Conservation (phyloP, 2,888 invertebrate species). For the Argyresthia goedartella region DNA sequence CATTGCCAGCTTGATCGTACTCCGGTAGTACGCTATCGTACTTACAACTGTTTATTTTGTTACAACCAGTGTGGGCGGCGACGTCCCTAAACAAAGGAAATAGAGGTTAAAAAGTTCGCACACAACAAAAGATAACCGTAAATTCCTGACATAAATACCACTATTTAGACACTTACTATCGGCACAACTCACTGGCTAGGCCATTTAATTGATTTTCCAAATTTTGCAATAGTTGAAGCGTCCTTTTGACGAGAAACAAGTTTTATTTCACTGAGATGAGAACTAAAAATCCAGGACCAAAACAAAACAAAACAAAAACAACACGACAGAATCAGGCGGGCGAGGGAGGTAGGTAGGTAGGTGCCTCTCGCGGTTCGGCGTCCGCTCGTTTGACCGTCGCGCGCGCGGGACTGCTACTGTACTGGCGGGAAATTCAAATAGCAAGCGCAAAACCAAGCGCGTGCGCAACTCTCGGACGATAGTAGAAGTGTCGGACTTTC, state of each 20-base stretch:
- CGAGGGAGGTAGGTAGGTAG: background rate
- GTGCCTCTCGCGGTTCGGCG: background rate
- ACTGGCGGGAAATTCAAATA: constrained; percentile 62
- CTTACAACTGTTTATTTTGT: constrained; percentile 31
- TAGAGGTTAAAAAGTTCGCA: constrained; percentile 49
- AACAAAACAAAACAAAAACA: constrained; percentile 7
- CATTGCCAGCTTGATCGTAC: constrained; percentile 32
- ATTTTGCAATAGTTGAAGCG: background rate
- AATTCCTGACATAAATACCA: constrained; percentile 18
- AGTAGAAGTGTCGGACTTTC: background rate
- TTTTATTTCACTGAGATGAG: background rate
- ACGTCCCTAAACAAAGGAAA: constrained; percentile 60
- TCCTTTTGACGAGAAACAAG: constrained; percentile 1
- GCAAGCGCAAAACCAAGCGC: constrained; percentile 13
- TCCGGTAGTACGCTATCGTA: constrained; percentile 27
- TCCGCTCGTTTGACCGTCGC: constrained; percentile 8
- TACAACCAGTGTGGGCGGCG: constrained; percentile 42
- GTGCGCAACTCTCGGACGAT: constrained; percentile 12
- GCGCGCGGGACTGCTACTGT: constrained; percentile 24
- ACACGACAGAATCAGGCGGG: background rate
- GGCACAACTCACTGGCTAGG: background rate
- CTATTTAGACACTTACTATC: background rate
- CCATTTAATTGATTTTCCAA: background rate
- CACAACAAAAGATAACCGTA: constrained; percentile 41
- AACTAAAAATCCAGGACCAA: background rate